phyloP scores from a whole-genome alignment of 2,888 invertebrate species.

The Pantelozetes paolii region DNA sequence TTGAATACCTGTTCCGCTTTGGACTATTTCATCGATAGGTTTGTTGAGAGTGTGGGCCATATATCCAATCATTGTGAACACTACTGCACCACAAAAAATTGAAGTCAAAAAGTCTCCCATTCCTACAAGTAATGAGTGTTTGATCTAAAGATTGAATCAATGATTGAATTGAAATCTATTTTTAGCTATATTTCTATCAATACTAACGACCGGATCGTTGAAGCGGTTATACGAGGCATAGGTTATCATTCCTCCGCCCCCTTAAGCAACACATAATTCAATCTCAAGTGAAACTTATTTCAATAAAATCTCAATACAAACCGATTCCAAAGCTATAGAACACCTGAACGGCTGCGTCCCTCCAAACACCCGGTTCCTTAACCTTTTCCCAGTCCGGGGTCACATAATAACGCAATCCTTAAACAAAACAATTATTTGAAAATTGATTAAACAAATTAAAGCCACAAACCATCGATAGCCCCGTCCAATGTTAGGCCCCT shows the following conservation, averaged over 20 bases:
- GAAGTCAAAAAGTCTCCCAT: conserved; percentile 47
- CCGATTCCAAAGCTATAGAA: conserved; percentile 47
- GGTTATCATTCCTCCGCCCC: conserved; percentile 48
- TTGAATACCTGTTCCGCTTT: conserved; percentile 35
- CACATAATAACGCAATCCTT: conserved; percentile 42
- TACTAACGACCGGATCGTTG: conserved; percentile 42
- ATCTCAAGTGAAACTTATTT: not conserved
- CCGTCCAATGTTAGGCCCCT: conserved; percentile 47
- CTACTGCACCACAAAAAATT: conserved; percentile 47
- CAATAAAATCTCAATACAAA: not conserved
- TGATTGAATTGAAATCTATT: not conserved
- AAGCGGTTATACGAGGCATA: conserved; percentile 48
- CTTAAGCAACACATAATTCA: conserved; percentile 8
- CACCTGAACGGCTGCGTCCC: conserved; percentile 48
- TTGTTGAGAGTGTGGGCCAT: conserved; percentile 46
- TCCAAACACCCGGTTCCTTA: conserved; percentile 44
- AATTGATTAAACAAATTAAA: not conserved
- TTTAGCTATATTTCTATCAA: not conserved
- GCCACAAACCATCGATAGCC: conserved; percentile 44
- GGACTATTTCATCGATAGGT: conserved; percentile 44
- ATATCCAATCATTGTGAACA: conserved; percentile 47
- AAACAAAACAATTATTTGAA: not conserved
- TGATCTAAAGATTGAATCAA: conserved; percentile 6
- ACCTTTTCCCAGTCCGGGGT: conserved; percentile 45
- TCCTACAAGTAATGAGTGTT: conserved; percentile 43